phyloP scores from a whole-genome alignment of 2,797 vertebrate species.

The Scleropages formosus region DNA sequence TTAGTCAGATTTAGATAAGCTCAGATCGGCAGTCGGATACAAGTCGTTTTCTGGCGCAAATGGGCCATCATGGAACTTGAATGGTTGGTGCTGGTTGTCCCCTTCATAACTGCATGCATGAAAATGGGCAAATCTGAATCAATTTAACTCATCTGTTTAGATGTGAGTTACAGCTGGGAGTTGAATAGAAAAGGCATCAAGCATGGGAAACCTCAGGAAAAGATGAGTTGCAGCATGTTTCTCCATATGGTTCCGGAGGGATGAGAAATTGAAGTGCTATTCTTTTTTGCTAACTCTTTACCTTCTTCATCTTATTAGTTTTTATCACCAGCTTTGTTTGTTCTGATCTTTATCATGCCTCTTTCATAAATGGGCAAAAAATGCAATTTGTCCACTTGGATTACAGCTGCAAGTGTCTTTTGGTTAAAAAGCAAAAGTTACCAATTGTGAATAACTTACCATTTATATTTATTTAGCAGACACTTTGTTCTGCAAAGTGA shows the following conservation, averaged over 20 bases:
- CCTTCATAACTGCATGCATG: too few species aligned
- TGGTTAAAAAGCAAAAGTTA: too few species aligned
- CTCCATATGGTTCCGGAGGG: neutral
- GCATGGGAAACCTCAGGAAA: neutral
- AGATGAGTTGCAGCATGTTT: neutral
- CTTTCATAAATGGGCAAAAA: neutral
- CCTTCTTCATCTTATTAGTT: neutral
- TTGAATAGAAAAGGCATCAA: neutral
- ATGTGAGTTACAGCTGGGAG: neutral
- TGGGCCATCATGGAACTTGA: neutral
- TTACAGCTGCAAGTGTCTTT: too few species aligned
- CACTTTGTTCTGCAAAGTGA: too few species aligned
- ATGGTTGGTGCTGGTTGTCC: too few species aligned
- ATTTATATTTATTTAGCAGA: too few species aligned
- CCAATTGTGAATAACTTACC: too few species aligned
- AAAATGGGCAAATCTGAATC: too few species aligned
- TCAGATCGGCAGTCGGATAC: constrained; percentile 4
- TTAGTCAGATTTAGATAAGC: constrained; percentile 15
- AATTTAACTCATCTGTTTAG: too few species aligned
- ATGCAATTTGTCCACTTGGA: too few species aligned
- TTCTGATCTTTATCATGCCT: neutral
- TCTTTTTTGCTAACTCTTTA: too few species aligned
- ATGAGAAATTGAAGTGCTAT: neutral
- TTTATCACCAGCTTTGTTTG: neutral
- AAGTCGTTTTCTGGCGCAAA: neutral